A percentile compares a stretch with the other conserved stretches of the same genome.
phyloP scores from a whole-genome alignment of 2,888 invertebrate genomes.

The Brachypterus glaber region DNA sequence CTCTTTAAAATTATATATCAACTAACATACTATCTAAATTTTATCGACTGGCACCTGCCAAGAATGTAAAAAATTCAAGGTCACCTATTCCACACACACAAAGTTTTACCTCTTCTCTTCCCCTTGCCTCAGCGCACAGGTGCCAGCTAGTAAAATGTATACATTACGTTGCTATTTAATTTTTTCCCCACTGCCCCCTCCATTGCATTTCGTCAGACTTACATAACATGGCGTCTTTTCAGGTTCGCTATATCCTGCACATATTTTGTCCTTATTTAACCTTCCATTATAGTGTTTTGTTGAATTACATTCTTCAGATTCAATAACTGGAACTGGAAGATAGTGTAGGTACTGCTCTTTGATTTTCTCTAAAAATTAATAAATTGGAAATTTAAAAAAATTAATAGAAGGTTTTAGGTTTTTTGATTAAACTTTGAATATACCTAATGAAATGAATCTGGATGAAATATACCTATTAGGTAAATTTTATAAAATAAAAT shows the following conservation, averaged over 20 bases:
- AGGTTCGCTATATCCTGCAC: conserved; percentile 48
- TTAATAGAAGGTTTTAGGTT: conserved; percentile 3
- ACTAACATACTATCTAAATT: no score
- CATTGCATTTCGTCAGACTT: no score
- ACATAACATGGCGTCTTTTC: conserved; percentile 52
- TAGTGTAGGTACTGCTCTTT: conserved; percentile 46
- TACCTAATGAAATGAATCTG: not conserved
- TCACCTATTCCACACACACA: no score
- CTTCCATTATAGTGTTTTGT: conserved; percentile 52
- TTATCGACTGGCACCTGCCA: no score
- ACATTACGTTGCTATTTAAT: no score
- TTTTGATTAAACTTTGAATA: conserved; percentile 5
- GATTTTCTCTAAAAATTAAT: conserved; percentile 34
- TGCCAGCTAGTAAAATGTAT: no score
- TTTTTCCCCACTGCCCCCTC: no score
- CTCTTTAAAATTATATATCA: no score
- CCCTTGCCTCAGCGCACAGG: no score
- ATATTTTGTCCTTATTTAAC: conserved; percentile 48
- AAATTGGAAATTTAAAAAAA: conserved; percentile 3
- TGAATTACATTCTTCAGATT: conserved; percentile 49
- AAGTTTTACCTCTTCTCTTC: no score
- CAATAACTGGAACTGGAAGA: conserved; percentile 46
- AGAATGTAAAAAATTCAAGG: no score
- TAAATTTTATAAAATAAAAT: not conserved
- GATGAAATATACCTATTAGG: not conserved